Evolutionary conservation across 2,888 invertebrate genomes (phyloP).

Genomic region (Drosophila basisetae): DNA sequence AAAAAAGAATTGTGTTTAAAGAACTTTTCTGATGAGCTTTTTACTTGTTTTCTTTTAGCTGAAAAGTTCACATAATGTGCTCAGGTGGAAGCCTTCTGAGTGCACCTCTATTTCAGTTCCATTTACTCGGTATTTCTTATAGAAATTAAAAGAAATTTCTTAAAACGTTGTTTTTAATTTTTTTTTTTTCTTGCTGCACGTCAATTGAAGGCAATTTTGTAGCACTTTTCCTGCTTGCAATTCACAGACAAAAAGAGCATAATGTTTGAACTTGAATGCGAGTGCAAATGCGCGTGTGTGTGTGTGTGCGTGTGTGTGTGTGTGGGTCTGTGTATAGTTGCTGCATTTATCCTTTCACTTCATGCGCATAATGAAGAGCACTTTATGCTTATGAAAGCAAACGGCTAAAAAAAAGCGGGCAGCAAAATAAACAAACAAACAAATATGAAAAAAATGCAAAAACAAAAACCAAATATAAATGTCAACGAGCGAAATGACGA

Average conservation of each 20-base stretch:
- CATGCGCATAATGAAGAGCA: constrained; percentile 83
- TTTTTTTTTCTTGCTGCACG: neutral
- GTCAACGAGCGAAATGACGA: constrained; percentile 37
- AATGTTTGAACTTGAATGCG: constrained; percentile 28
- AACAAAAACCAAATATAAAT: constrained; percentile 31
- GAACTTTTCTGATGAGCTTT: constrained; percentile 10
- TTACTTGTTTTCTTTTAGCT: constrained; percentile 3
- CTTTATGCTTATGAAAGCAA: constrained; percentile 79
- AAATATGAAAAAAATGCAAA: constrained; percentile 16
- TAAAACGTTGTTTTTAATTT: neutral
- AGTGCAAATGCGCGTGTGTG: constrained; percentile 20
- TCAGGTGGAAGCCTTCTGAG: constrained; percentile 11
- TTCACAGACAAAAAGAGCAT: constrained; percentile 60
- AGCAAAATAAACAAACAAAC: constrained; percentile 53
- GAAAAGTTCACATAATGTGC: neutral
- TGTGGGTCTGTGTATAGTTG: constrained; percentile 43
- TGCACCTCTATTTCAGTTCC: constrained; percentile 3
- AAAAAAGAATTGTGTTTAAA: neutral
- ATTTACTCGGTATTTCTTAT: constrained; percentile 30
- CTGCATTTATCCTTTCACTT: constrained; percentile 82
- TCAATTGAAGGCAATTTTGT: constrained; percentile 66
- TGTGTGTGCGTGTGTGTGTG: constrained; percentile 23
- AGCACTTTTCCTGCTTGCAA: constrained; percentile 50
- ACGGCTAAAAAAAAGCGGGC: constrained; percentile 58
- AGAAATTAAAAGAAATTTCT: constrained; percentile 45